Base-by-base conservation (phyloP, 2,888 invertebrate species). In the Odontocolon sp. region DNA sequence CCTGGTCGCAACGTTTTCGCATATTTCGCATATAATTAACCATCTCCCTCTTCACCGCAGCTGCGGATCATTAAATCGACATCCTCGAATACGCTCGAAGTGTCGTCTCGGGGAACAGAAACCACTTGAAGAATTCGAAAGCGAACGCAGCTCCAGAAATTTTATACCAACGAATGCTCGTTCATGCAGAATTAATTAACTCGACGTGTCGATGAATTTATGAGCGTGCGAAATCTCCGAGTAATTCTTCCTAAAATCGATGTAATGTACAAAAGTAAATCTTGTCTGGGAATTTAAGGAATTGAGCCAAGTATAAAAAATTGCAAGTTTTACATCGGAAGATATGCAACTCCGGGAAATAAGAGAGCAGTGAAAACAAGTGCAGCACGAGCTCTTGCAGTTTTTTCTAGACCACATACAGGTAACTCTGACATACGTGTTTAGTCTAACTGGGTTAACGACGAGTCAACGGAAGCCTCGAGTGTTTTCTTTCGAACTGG, bases 361-460 rank as follows among this genome's bases (percentile, higher is more conserved):
- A n/a, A n/a, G n/a, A n/a, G n/a, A n/a, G n/a, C 3, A 4, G 9
- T 45, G 2, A 9, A 9, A 45, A 23, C 21, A 21, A 11, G 26
- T 38, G 14, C 18, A 23, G 8, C 4, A 50, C 8, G 26, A 28
- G 16, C 4, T 56, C 56, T 56, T 38, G n/a, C n/a, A n/a, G 28
- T 36, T 61, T 18, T 57, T 66, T 66, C 16, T 66, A 28, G 52
- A 54, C 23, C 31, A 31, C 23, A 54, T 26, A 59, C 8, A 54
- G 26, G 0, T 18, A 14, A 14, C 14, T n/a, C n/a, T n/a, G n/a
- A n/a, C 16, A 31, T 59, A 59, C 33, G 36, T 66, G 68, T 64
- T 63, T 74, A 70, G 68, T 52, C 78, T 86, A 86, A 85, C 84
- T 85, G 80, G 86, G 85, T 86, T 84, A 86, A 84, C 80, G 80